Conservation (phyloP, 1,140 invertebrate species). For the Tetramorium alpestre region DNA sequence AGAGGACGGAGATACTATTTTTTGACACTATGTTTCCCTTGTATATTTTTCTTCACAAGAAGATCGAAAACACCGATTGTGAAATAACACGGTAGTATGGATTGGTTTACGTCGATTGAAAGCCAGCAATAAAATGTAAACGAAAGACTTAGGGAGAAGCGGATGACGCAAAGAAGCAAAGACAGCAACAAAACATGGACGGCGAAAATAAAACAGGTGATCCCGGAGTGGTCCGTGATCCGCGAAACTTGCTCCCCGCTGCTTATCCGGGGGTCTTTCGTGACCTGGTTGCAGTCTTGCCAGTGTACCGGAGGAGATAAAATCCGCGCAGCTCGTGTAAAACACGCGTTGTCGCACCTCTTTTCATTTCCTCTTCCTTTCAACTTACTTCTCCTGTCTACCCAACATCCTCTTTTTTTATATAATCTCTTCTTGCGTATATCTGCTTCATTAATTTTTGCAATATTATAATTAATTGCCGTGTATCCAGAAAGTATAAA, state of each 20-base stretch:
- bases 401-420: conserved; percentile 28
- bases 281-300: conserved; percentile 69
- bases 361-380: conserved; percentile 67
- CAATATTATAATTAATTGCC: neutral
- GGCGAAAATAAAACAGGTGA: conserved; percentile 65
- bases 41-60: neutral
- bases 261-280: conserved; percentile 54
- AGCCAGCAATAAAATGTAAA: conserved; percentile 33
- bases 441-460: neutral
- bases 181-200: neutral
- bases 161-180: conserved; percentile 19
- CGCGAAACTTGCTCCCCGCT: conserved; percentile 46
- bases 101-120: neutral
- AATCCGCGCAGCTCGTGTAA: conserved; percentile 76
- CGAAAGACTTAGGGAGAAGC: conserved; percentile 28
- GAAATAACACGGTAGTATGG: neutral
- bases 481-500: neutral
- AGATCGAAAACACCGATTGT: neutral
- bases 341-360: conserved; percentile 78
- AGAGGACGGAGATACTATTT: neutral
- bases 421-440: conserved; percentile 28
- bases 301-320: conserved; percentile 72
- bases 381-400: neutral
- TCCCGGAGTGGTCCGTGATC: conserved; percentile 35
- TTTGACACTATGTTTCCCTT: neutral